phyloP scores from a whole-genome alignment of 2,797 vertebrate species.

The Mionectes olivaceus region DNA sequence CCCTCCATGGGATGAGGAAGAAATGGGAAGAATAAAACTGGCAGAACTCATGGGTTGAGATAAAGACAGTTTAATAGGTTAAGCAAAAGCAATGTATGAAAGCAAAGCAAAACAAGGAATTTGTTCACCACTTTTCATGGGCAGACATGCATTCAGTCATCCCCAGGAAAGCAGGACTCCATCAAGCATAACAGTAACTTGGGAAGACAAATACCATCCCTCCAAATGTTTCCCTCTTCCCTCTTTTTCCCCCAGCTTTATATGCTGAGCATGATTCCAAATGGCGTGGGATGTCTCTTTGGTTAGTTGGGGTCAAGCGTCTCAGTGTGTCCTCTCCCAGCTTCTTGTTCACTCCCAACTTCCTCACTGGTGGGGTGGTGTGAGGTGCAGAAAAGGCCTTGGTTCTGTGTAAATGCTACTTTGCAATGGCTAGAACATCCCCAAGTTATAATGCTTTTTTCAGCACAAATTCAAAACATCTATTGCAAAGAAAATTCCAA shows the following conservation, averaged over 20 bases:
- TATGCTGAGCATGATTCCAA: neutral
- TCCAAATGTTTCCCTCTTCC: neutral
- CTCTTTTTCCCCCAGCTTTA: neutral
- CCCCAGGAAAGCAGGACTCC: neutral
- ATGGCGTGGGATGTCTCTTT: neutral
- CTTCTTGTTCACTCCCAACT: neutral
- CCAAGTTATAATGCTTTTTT: neutral
- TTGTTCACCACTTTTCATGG: neutral
- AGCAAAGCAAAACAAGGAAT: neutral
- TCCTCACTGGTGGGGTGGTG: fast-evolving
- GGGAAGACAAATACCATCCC: neutral
- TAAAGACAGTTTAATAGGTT: neutral
- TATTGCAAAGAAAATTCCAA: neutral
- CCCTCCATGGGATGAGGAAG: fast-evolving
- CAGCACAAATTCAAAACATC: neutral
- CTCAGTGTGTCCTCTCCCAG: neutral
- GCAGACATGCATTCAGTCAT: neutral
- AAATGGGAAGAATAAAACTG: neutral
- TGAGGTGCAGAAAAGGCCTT: neutral
- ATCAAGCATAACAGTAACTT: fast-evolving
- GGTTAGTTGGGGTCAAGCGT: neutral
- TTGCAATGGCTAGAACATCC: neutral
- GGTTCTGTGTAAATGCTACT: neutral
- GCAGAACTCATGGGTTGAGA: neutral
- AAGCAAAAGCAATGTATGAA: neutral